Evolutionary conservation across 2,113 vertebrate species (phyloP), one percentile per base, ranked within the genome.

Genomic region (Pelodiscus sinensis): DNA sequence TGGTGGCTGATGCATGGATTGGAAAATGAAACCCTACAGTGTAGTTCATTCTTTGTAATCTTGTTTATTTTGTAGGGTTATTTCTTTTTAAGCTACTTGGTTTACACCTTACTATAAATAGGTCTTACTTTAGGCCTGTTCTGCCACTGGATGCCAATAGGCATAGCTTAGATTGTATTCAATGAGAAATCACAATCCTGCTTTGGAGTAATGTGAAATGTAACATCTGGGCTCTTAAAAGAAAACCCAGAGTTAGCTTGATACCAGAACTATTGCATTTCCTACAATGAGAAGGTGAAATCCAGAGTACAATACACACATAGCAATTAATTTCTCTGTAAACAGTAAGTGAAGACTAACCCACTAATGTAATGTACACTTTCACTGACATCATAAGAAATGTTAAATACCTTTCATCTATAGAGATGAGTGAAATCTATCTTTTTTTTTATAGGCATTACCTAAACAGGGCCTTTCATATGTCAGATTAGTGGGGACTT

Each of bases 401-500:
- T 6, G 5, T 35, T 80, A 87, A 90, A 88, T 82, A 87, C 9
- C 85, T 7, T 51, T 86, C 2, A 1, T 85, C 79, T 81, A 57
- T 0, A 55, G 52, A 86, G 12, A 44, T 29, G 84, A 83, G 77
- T 52, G 89, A 84, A 52, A 94, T 75, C 3, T 0, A 10, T 75
- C 6, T 73, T 50, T 71, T 35, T 77, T 86, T 78, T 38, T 81
- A 85, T 58, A 62, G 68, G 7, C 50, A 73, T 65, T 79, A 22
- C 57, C 88, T 93, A 79, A 81, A 29, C 52, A 84, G 92, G 31
- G 82, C 38, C 77, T 91, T 93, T 38, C 77, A 88, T 55, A 83
- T 55, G 84, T 86, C 90, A 12, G 58, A 88, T 93, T 93, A 90
- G 71, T 55, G 81, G 71, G 89, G 94, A 80, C 78, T 85, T 65